phyloP scores from a whole-genome alignment of 1,140 invertebrate genomes.

The Drosophila bocqueti region DNA sequence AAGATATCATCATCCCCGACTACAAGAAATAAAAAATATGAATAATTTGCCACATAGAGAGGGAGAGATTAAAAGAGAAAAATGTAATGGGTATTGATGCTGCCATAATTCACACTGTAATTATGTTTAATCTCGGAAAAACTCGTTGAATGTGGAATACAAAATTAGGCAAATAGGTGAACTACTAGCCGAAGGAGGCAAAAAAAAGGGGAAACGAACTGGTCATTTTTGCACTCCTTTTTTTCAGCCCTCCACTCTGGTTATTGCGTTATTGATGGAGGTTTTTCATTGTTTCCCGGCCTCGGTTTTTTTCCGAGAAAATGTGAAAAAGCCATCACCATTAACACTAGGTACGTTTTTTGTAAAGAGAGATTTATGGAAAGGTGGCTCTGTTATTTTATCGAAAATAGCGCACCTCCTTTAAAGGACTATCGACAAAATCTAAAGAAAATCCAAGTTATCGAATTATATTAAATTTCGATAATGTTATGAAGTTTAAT shows the following conservation, averaged over 20 bases:
- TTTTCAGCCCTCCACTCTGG: neutral
- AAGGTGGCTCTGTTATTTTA: neutral
- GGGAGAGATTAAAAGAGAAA: constrained; percentile 1
- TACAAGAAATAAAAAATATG: constrained; percentile 37
- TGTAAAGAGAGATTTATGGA: neutral
- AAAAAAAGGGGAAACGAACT: constrained; percentile 13
- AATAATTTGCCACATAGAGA: constrained; percentile 13
- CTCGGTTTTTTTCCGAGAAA: neutral
- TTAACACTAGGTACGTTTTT: constrained; percentile 8
- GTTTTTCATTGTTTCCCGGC: neutral
- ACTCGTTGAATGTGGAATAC: constrained; percentile 33
- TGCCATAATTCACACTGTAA: constrained; percentile 24
- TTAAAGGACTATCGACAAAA: neutral
- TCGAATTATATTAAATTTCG: no score
- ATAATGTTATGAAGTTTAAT: no score
- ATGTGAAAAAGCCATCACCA: constrained; percentile 9
- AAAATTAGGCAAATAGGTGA: constrained; percentile 42
- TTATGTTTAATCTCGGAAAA: constrained; percentile 52
- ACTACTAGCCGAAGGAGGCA: neutral
- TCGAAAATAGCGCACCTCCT: neutral
- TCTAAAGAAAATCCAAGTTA: neutral
- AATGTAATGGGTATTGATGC: constrained; percentile 23
- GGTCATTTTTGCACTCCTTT: constrained; percentile 19
- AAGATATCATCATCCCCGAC: constrained; percentile 18
- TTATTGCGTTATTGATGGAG: constrained; percentile 12